Evolutionary conservation across 2,888 invertebrate species (phyloP), one percentile per base, ranked within the genome.

Genomic region (Bhutanitis thaidina): DNA sequence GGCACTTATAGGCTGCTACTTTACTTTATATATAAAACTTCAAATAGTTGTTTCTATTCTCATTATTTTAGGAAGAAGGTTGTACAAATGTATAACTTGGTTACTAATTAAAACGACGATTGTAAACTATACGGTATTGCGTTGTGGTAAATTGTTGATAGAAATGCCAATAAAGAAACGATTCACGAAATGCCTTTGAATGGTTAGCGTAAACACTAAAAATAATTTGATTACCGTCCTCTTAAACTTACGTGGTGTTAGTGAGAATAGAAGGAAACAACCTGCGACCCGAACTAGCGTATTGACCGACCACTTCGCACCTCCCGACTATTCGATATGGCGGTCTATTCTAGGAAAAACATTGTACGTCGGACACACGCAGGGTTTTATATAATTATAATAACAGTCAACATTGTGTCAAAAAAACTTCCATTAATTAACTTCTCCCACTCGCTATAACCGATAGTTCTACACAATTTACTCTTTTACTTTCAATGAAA

Each of bases 231-330:
- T 78, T 69, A 69, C 69, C 69, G 69, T 76, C 73, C 74, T 67
- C 67, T 66, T 65, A 69, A 65, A 60, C 65, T 65, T 71, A 67
- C 69, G 72, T 77, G 71, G 74, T 72, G 71, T 62, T 63, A 64
- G 77, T 69, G 74, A 70, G 72, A 73, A 77, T 72, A 71, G 69
- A 49, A 48, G 54, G 55, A 62, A 68, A 59, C 64, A 59, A 64
- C 62, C 61, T 65, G 71, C 66, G 67, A 56, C 59, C 56, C 60
- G 53, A 59, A 58, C 59, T 58, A 58, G 63, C 53, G 12, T 84
- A 71, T 86, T 84, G 76, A 80, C 83, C 63, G 57, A 80, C 69
- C 79, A 83, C 84, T 87, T 87, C 65, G 78, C 86, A 85, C 84
- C 81, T 84, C 65, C 64, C 64, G 64, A 64, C 49, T 54, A 56